Evolutionary conservation across 1,140 invertebrate species (phyloP), one percentile per base, ranked within the genome.

Genomic region (Zeugodacus cucurbitae): DNA sequence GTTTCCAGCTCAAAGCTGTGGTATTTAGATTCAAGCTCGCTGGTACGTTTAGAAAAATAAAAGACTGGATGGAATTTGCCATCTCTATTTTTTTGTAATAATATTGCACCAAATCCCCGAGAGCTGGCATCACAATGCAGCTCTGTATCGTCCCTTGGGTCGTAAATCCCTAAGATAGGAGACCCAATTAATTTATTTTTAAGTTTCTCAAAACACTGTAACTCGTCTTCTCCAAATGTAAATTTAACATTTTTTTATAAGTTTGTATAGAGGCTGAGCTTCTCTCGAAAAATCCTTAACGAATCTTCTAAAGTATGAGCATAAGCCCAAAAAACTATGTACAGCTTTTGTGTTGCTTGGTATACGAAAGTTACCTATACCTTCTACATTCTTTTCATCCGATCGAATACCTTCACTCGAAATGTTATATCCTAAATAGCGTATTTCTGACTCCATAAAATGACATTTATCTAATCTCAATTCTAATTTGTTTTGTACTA

Each of bases 1-100:
- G 93, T 93, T 91, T 95, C 94, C 78, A 94, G 89, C n/a, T 95
- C 93, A 87, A 94, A 94, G 86, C 91, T 94, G 11, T 89, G 90
- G 88, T 94, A 95, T 54, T 93, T 93, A n/a, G n/a, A n/a, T n/a
- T n/a, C n/a, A n/a, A 58, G 90, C 90, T 95, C 94, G 26, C 90
- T 87, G n/a, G 6, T 89, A 89, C 7, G 88, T 89, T 92, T 89
- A 37, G 93, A n/a, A 93, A 29, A 93, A 90, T 94, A 94, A 74
- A 90, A 67, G 4, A 94, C 89, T 54, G 91, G 94, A 87, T 92
- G 48, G 70, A 88, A 82, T 89, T 89, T 29, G n/a, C n/a, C 78
- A 87, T 91, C 89, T n/a, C 59, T 29, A 37, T 90, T 89, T 90
- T 86, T n/a, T n/a, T n/a, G n/a, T n/a, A n/a, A n/a, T 89, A 85